Evolutionary conservation across 2,888 invertebrate genomes (phyloP), one percentile per base, ranked within the genome.

Genomic region (Lutraria lutraria): DNA sequence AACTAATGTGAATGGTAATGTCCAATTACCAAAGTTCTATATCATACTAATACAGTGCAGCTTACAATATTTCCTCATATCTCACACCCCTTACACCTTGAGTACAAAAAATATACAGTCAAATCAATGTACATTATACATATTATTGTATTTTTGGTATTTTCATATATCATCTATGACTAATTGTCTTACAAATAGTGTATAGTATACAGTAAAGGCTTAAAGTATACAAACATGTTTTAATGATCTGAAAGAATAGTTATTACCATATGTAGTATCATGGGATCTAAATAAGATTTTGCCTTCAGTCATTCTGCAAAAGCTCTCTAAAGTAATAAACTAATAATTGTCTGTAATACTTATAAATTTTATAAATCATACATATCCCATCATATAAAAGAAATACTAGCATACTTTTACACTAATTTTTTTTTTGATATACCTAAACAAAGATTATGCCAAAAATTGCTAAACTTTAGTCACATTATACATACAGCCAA

Each of bases 31-130:
- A 15, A 25, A 68, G 31, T 16, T 6, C 6, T 15, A 16, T 76
- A 15, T 31, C 13, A 19, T 29, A 15, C 31, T 15, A 15, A 25
- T 25, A 72, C 29, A 76, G 34, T 76, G 34, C 76, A 76, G 76
- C 31, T 19, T 3, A 76, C 16, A 34, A 76, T 76, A 76, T 76
- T 76, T 76, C 76, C 76, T 76, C 16, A 6, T 34, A 19, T 19
- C 76, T 31, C 34, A 76, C 76, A 76, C 29, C 76, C 76, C 76
- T 76, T 4, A 76, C 76, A 76, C 76, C 76, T 34, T 15, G 76
- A 16, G 76, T 76, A 76, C 76, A 76, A 76, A 0, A 76, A n/a
- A n/a, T n/a, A 34, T 76, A 76, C 76, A 76, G 76, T 76, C 76
- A 34, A 25, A 76, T 34, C 76, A 76, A 19, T 34, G 34, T 76